A percentile compares a stretch with the other conserved stretches of the same genome.
Evolutionary conservation across 2,113 vertebrate species (phyloP).

Genomic region (Hoplias malabaricus): DNA sequence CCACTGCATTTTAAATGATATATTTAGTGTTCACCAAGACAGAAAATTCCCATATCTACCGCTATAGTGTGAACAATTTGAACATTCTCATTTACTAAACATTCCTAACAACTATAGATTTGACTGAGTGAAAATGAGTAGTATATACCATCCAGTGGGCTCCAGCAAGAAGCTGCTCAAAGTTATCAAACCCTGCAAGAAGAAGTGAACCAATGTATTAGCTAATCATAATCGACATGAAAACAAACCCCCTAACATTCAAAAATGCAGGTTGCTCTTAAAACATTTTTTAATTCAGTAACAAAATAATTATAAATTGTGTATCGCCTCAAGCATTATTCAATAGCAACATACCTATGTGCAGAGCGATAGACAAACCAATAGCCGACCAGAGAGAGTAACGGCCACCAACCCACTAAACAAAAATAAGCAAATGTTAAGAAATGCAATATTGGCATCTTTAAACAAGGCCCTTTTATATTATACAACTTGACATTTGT

Average conservation of each 20-base stretch:
- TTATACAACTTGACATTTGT: background rate
- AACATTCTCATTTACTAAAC: too few species aligned
- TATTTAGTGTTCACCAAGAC: too few species aligned
- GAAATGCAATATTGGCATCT: background rate
- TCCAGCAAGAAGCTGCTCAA: slow-evolving; percentile 87
- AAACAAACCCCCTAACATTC: background rate
- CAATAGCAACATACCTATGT: slow-evolving; percentile 78
- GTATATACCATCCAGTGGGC: slow-evolving; percentile 97
- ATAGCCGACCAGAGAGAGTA: slow-evolving; percentile 98
- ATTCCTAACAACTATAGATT: background rate
- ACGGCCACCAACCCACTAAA: slow-evolving; percentile 96
- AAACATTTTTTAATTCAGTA: background rate
- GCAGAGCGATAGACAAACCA: slow-evolving; percentile 94
- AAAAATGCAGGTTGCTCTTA: background rate
- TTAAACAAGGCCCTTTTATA: background rate
- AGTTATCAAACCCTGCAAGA: slow-evolving; percentile 79
- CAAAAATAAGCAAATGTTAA: slow-evolving; percentile 13
- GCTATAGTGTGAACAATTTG: too few species aligned
- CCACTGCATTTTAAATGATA: too few species aligned
- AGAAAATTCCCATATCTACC: too few species aligned
- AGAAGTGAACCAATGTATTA: background rate
- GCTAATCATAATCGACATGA: background rate
- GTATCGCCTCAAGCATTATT: background rate
- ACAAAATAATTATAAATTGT: background rate
- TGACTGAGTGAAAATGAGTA: slow-evolving; percentile 17